phyloP scores from a whole-genome alignment of 1,140 invertebrate species.

The Apis mellifera region Amel_HAv3.1 CM009934.2:6783501-6784000 shows the following conservation, averaged over 20 bases:
- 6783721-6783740: conserved; percentile 6
- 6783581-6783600: conserved; percentile 80
- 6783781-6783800: conserved; percentile 53
- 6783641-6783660: conserved; percentile 19
- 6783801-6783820: conserved; percentile 40
- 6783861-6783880: conserved; percentile 29
- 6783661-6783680: conserved; percentile 18
- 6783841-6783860: conserved; percentile 29
- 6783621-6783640: conserved; percentile 10
- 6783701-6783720: conserved; percentile 44
- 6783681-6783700: not conserved
- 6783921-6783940: conserved; percentile 18
- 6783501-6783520: conserved; percentile 83
- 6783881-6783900: conserved; percentile 40
- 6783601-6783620: conserved; percentile 28
- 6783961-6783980: not conserved
- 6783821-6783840: conserved; percentile 25
- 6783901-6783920: conserved; percentile 35
- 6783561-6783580: conserved; percentile 83
- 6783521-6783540: conserved; percentile 82
- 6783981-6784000: not conserved
- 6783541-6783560: conserved; percentile 83
- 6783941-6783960: conserved; percentile 35
- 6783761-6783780: conserved; percentile 19
- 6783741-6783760: conserved; percentile 9